Conservation (phyloP, 2,113 vertebrate species). For the Lasiurus cinereus region DNA sequence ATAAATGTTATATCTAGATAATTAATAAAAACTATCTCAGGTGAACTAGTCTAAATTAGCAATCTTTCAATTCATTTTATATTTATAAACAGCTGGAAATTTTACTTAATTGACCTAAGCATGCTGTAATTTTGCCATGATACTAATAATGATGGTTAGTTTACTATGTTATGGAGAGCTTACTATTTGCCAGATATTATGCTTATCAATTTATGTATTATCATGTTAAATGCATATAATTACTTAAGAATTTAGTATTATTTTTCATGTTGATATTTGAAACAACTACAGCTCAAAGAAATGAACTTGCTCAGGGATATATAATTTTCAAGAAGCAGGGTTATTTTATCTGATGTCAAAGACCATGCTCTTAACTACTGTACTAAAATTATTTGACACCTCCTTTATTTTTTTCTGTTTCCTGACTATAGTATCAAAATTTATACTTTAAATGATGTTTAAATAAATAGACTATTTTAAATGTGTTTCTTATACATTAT, state of each 20-base stretch:
- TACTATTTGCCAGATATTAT: neutral
- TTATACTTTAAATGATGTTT: slow-evolving; percentile 9
- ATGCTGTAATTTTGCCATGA: neutral
- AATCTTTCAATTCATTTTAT: neutral
- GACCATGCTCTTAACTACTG: neutral
- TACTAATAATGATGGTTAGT: neutral
- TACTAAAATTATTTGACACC: neutral
- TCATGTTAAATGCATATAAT: neutral
- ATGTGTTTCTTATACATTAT: slow-evolving; percentile 11
- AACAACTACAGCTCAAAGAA: neutral
- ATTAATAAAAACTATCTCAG: slow-evolving; percentile 35
- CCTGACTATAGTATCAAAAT: neutral
- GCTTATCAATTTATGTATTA: slow-evolving; percentile 7
- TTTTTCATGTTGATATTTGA: slow-evolving; percentile 19
- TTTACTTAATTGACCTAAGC: neutral
- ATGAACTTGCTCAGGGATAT: neutral
- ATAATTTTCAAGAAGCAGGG: slow-evolving; percentile 13
- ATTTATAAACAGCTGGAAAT: neutral
- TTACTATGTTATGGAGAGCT: neutral
- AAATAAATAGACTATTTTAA: slow-evolving; percentile 56
- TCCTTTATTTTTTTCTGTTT: neutral
- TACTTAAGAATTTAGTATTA: neutral
- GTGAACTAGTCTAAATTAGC: neutral
- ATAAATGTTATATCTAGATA: neutral
- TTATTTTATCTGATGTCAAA: neutral